Conservation (phyloP, 2,888 invertebrate genomes). For the Agapetus fuscipes region DNA sequence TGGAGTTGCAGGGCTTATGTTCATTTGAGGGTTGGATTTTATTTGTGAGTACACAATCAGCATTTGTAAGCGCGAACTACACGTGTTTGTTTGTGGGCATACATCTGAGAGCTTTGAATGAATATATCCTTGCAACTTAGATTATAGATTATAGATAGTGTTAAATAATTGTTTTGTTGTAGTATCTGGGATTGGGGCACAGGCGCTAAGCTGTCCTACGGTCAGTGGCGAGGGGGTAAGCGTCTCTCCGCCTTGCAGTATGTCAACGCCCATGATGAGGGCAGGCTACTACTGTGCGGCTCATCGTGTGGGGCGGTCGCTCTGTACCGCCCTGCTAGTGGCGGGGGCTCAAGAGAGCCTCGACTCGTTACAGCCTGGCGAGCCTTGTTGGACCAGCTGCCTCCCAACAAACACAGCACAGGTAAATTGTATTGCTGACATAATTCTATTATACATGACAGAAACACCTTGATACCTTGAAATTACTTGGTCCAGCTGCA, state of each 20-base stretch:
- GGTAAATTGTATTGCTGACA: too few relatives aligned
- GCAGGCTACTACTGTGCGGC: slow-evolving; percentile 47
- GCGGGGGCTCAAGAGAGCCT: slow-evolving; percentile 30
- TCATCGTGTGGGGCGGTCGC: slow-evolving; percentile 52
- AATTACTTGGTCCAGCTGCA: too few relatives aligned
- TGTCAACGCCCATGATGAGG: slow-evolving; percentile 79
- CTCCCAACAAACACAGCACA: slow-evolving; percentile 7
- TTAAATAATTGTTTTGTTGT: slow-evolving; percentile 22
- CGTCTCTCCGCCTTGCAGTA: slow-evolving; percentile 77
- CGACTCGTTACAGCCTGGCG: slow-evolving; percentile 77
- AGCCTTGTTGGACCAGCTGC: slow-evolving; percentile 53
- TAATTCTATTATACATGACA: too few relatives aligned
- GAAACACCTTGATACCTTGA: too few relatives aligned
- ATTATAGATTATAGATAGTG: too few relatives aligned
- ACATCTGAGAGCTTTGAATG: too few relatives aligned
- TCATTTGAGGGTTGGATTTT: too few relatives aligned
- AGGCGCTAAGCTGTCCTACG: slow-evolving; percentile 57
- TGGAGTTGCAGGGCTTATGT: neutral
- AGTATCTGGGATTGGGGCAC: slow-evolving; percentile 80
- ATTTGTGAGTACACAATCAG: too few relatives aligned
- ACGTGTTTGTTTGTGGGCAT: too few relatives aligned
- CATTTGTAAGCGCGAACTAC: too few relatives aligned
- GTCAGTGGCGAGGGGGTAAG: slow-evolving; percentile 46
- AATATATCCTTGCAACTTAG: too few relatives aligned
- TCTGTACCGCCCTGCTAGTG: slow-evolving; percentile 46